Evolutionary conservation across 1,140 invertebrate genomes (phyloP).

Genomic region (Druon quercuslanigerum): DNA sequence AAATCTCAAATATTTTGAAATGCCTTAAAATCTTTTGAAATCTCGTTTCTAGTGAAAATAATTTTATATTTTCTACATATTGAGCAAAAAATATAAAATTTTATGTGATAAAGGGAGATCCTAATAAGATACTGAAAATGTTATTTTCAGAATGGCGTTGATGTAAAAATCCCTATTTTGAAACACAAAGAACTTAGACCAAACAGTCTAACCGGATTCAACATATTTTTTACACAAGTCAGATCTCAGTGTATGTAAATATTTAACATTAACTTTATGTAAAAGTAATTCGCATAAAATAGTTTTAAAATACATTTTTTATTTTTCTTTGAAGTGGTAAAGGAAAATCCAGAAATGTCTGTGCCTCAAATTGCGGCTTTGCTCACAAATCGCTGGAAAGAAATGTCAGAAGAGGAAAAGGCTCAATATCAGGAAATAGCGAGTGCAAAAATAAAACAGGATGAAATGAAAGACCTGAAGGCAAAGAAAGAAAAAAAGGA

Average conservation of each 20-base stretch:
- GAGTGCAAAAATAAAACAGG: slow-evolving; percentile 33
- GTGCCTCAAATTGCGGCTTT: slow-evolving; percentile 64
- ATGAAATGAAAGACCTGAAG: slow-evolving; percentile 25
- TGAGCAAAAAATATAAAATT: too few relatives aligned
- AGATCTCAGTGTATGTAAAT: neutral
- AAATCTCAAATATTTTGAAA: too few relatives aligned
- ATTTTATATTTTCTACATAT: too few relatives aligned
- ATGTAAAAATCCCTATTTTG: slow-evolving; percentile 10
- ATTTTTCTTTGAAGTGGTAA: slow-evolving; percentile 48
- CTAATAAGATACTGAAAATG: neutral
- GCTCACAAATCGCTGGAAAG: slow-evolving; percentile 67
- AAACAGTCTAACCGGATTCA: slow-evolving; percentile 1
- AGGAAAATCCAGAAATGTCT: slow-evolving; percentile 65
- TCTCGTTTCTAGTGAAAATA: too few relatives aligned
- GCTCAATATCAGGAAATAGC: slow-evolving; percentile 67
- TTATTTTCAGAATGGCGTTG: slow-evolving; percentile 31
- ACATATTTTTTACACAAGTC: slow-evolving; percentile 14
- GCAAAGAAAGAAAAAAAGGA: slow-evolving; percentile 42
- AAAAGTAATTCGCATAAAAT: too few relatives aligned
- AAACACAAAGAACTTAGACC: slow-evolving; percentile 3
- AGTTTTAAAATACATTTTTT: too few relatives aligned
- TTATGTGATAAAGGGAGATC: neutral
- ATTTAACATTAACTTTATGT: neutral
- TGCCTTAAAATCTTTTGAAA: too few relatives aligned
- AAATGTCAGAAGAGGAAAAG: slow-evolving; percentile 65